Conservation (phyloP, 2,113 vertebrate species). For the Platysteira castanea region DNA sequence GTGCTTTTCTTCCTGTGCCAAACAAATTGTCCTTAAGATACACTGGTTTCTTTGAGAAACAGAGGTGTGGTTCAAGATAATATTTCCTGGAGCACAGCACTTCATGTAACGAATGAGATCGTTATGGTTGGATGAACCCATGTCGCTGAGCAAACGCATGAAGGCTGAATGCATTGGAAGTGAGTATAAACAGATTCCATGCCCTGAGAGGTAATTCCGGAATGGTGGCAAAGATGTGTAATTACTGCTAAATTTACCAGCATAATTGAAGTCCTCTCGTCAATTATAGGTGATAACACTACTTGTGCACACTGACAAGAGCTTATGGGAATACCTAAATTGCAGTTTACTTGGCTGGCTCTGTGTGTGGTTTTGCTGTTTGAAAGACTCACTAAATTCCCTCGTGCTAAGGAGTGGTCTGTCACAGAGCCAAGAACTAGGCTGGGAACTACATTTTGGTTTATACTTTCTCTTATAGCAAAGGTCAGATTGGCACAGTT, state of each 20-base stretch:
- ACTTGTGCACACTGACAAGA: not conserved
- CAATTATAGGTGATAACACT: conserved; percentile 2
- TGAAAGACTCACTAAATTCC: not conserved
- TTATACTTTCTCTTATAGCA: not conserved
- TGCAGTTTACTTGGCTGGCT: not conserved
- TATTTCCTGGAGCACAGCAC: not conserved
- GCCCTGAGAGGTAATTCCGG: conserved; percentile 29
- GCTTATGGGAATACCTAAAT: not conserved
- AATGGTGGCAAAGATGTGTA: conserved; percentile 11
- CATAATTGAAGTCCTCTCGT: not conserved
- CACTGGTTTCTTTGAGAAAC: not conserved
- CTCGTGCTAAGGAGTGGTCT: not conserved
- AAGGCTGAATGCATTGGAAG: not conserved
- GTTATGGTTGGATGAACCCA: not conserved
- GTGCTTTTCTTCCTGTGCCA: not conserved
- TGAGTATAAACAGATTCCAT: conserved; percentile 14
- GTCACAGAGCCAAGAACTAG: not conserved
- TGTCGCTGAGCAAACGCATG: not conserved
- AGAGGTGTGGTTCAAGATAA: not conserved
- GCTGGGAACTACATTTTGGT: not conserved
- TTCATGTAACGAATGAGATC: not conserved
- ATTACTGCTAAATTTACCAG: conserved; percentile 40
- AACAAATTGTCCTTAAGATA: not conserved
- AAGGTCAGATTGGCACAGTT: not conserved
- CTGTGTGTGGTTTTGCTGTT: not conserved